Base-by-base conservation (phyloP, 2,888 invertebrate genomes). In the Macrostomum cliftonense region DNA sequence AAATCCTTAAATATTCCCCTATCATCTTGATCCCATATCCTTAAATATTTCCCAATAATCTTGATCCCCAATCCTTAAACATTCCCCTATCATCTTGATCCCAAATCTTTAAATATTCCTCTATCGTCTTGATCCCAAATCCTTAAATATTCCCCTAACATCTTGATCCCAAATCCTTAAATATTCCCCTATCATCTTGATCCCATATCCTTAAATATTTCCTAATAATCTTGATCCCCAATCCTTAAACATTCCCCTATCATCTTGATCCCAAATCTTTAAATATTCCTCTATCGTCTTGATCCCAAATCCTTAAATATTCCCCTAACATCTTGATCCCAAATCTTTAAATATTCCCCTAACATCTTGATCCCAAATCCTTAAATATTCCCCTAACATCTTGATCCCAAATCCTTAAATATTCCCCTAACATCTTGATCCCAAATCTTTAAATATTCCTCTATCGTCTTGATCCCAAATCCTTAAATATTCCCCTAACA, bases 91-190 rank as follows among this genome's bases (percentile, higher is more conserved):
- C 28, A 4, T 28, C 4, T 7, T n/a, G n/a, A n/a, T 28, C 28
- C 28, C 28, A 28, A 28, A 28, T 28, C 28, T 9, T 9, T 9
- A 7, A 28, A 28, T n/a, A 2, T 12, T 16, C 43, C 5, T 28
- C 5, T 28, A 20, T 7, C 9, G 2, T 12, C 4, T 12, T 28
- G 45, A 20, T 50, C 49, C 21, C 5, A 17, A 12, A 38, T 19
- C 16, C 50, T 14, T 16, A 20, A n/a, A n/a, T 21, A 45, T 54
- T 37, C 54, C n/a, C n/a, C n/a, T n/a, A n/a, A n/a, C n/a, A n/a
- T n/a, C n/a, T n/a, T n/a, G n/a, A n/a, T n/a, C n/a, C n/a, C n/a
- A n/a, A n/a, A n/a, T n/a, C n/a, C n/a, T n/a, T n/a, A n/a, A n/a
- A n/a, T 28, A 28, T 28, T 4, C 28, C 28, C 28, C 9, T 9